Percentiles rank a stretch among this genome's conserved stretches.
These are phyloP conservation scores for Arctia plantaginis DNA, from an alignment of 2,888 invertebrate genomes.

Conservation along the genomic window DNA sequence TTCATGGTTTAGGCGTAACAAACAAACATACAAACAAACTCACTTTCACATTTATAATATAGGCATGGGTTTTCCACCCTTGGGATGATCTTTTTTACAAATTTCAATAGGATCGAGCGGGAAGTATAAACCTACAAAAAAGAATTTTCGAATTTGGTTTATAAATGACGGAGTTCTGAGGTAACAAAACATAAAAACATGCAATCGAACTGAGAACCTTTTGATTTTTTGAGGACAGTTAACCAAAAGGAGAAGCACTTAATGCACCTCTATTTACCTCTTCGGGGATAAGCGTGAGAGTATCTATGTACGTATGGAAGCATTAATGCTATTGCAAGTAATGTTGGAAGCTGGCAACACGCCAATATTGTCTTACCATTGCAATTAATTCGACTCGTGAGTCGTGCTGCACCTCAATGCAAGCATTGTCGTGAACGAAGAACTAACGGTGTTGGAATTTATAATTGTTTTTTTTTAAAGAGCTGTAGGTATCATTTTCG, in stretches of 20 bases:
- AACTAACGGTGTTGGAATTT: conserved; percentile 14
- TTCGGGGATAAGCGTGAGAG: neutral
- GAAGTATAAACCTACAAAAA: no score
- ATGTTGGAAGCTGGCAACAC: conserved; percentile 22
- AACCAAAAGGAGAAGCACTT: neutral
- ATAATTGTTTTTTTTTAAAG: conserved; percentile 7
- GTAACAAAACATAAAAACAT: neutral
- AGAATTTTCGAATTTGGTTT: no score
- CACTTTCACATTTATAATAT: no score
- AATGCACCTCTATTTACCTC: neutral
- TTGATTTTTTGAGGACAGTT: neutral
- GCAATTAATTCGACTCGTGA: conserved; percentile 35
- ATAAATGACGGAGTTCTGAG: no score
- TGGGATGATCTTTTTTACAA: no score
- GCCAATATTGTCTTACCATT: conserved; percentile 45
- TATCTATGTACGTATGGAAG: no score
- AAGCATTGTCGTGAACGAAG: conserved; percentile 14
- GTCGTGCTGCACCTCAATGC: conserved; percentile 2
- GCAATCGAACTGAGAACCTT: neutral
- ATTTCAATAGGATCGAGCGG: no score
- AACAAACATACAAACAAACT: no score
- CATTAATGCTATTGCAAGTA: neutral
- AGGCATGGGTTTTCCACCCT: no score
- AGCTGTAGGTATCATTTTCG: neutral
- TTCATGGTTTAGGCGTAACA: no score